Conservation (phyloP, 2,113 vertebrate genomes). For the Hydropotes inermis region DNA sequence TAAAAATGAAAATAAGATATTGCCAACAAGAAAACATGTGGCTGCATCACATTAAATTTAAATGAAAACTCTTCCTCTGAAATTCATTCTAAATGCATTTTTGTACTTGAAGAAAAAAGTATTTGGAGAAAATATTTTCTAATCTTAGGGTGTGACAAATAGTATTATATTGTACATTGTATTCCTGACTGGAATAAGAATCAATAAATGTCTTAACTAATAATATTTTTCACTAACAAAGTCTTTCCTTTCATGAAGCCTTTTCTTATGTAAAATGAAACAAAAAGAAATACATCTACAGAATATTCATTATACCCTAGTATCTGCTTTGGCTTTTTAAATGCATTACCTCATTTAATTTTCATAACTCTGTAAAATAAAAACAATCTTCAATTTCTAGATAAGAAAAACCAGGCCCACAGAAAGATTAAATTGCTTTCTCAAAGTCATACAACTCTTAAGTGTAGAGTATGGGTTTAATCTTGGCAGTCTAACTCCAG, state of each 20-base stretch:
- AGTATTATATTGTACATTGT: conserved; percentile 51
- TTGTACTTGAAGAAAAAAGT: conserved; percentile 60
- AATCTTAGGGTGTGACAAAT: conserved; percentile 59
- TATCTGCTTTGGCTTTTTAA: conserved; percentile 24
- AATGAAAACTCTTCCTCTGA: conserved; percentile 65
- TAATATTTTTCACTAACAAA: conserved; percentile 57
- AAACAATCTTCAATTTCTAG: conserved; percentile 24
- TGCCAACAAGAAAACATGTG: conserved; percentile 64
- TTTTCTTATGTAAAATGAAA: conserved; percentile 35
- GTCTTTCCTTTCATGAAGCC: conserved; percentile 20
- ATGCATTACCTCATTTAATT: conserved; percentile 45
- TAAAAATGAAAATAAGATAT: conserved; percentile 72
- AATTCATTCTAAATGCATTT: conserved; percentile 62
- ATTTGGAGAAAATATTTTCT: conserved; percentile 62
- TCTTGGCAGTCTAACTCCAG: not conserved
- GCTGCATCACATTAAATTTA: conserved; percentile 68
- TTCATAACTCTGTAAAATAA: not conserved
- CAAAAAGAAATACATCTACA: not conserved
- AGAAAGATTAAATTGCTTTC: conserved; percentile 32
- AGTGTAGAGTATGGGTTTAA: not conserved
- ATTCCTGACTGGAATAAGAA: conserved; percentile 55
- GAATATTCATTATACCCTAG: conserved; percentile 27
- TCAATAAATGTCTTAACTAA: conserved; percentile 30
- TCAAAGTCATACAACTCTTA: not conserved
- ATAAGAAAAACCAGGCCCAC: not conserved